Base-by-base conservation (phyloP, 2,888 invertebrate genomes). In the Agriopis marginaria region DNA sequence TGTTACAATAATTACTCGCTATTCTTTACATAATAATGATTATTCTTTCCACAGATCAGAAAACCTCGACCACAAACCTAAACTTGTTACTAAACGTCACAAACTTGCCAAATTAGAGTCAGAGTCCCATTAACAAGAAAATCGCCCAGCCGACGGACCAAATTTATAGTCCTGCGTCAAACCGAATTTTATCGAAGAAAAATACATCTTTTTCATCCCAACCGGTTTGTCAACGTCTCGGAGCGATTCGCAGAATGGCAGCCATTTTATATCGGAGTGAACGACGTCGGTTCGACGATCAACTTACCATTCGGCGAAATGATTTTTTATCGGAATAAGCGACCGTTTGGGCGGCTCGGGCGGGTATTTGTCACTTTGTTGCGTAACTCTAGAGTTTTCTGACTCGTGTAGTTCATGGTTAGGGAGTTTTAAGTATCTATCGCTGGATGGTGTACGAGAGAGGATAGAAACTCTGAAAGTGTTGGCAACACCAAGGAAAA, bases 121-220 rank as follows among this genome's bases (percentile, higher is more conserved):
- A 47, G 47, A 53, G 49, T 61, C 62, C 71, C 69, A 73, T 73
- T 72, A 75, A 71, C 71, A 72, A 72, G 79, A 78, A 81, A 81
- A 82, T 80, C 82, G 81, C 77, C 80, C 77, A 74, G 63, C 75
- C 72, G 23, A 23, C 53, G 61, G 14, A 42, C 45, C 54, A 80
- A 82, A 85, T 85, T 84, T 85, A 85, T 85, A 71, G 84, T 75
- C 65, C 6, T 11, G 59, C 74, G 83, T 84, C 85, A 83, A 76
- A 76, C 72, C 87, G 84, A 90, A 91, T 91, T 90, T 91, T 89
- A 91, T 90, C 91, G 89, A 80, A 80, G 86, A 84, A 77, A 90
- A 90, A 91, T 91, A 91, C 89, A 90, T 91, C 89, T 91, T 90
- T 91, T 89, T 89, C 89, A 87, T 88, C 84, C 86, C 76, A 70